Percentiles rank a stretch among this genome's conserved stretches.
Conservation (phyloP, 2,113 vertebrate species). For the Psephotus haematonotus region DNA sequence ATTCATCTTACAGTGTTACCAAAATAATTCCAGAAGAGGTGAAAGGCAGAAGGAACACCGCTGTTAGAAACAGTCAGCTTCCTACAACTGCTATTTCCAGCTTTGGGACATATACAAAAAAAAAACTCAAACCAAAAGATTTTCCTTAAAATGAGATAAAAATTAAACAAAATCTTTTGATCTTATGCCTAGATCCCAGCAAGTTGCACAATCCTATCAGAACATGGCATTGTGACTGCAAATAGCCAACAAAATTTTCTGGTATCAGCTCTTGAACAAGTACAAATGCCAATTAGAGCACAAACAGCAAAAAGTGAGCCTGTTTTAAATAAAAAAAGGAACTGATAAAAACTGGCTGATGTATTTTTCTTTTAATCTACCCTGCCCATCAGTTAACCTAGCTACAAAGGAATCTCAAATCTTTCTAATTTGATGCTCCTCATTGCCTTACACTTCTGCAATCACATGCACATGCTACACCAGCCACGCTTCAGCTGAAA, state of each 20-base stretch:
- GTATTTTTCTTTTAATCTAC: not conserved
- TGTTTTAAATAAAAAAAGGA: not conserved
- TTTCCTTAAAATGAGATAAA: not conserved
- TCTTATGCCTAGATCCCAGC: not conserved
- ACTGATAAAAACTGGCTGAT: not conserved
- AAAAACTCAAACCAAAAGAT: not conserved
- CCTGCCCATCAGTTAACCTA: not conserved
- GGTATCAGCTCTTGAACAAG: not conserved
- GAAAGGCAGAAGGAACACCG: not conserved
- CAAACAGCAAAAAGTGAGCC: not conserved
- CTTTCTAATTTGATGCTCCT: not conserved
- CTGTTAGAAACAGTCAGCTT: not conserved
- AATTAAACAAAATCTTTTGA: not conserved
- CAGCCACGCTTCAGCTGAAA: fast-evolving
- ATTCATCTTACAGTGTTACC: not conserved
- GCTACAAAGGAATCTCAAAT: not conserved
- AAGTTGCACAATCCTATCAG: not conserved
- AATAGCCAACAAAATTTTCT: not conserved
- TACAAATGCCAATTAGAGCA: not conserved
- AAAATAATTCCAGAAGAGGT: not conserved
- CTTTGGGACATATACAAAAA: not conserved
- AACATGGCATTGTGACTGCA: not conserved
- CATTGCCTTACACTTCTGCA: not conserved
- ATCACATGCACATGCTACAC: not conserved
- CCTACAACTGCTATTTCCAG: not conserved